phyloP scores from a whole-genome alignment of 37 sponge, comb jelly and placozoan genomes.

The Chondrilla cf. caribensis region DNA sequence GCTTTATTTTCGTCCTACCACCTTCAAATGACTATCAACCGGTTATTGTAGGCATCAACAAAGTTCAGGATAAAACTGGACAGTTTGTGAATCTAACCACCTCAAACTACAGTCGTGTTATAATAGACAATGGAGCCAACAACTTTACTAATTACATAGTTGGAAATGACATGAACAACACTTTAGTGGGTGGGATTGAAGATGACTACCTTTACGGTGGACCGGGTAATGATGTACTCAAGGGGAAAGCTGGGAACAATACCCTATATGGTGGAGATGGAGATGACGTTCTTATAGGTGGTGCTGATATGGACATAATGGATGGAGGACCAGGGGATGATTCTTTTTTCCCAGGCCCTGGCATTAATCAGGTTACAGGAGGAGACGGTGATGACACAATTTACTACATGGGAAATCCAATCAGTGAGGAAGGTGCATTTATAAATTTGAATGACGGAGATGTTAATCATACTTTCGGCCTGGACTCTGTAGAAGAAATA shows the following conservation, averaged over 20 bases:
- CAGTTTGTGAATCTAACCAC: too few relatives aligned
- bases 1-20: too few relatives aligned
- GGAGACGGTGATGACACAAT: too few relatives aligned
- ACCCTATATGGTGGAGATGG: slow-evolving; percentile 22
- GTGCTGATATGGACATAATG: slow-evolving; percentile 17
- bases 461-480: too few relatives aligned
- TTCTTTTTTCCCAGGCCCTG: not conserved
- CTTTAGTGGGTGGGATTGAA: slow-evolving; percentile 27
- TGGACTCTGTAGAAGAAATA: too few relatives aligned
- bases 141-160: not conserved
- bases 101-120: not conserved
- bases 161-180: slow-evolving; percentile 21
- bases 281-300: slow-evolving; percentile 16
- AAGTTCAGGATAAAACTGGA: too few relatives aligned
- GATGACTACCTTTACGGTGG: not conserved
- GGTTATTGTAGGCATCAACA: too few relatives aligned
- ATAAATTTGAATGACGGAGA: too few relatives aligned
- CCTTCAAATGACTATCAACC: too few relatives aligned
- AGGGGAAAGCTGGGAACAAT: slow-evolving; percentile 30
- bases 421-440: too few relatives aligned
- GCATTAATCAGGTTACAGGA: too few relatives aligned
- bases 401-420: too few relatives aligned
- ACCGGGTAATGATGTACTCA: slow-evolving; percentile 6
- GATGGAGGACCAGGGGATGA: slow-evolving; percentile 32
- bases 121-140: slow-evolving; percentile 19